Conservation (phyloP, 2,888 invertebrate genomes). For the Drosophila borborema region DNA sequence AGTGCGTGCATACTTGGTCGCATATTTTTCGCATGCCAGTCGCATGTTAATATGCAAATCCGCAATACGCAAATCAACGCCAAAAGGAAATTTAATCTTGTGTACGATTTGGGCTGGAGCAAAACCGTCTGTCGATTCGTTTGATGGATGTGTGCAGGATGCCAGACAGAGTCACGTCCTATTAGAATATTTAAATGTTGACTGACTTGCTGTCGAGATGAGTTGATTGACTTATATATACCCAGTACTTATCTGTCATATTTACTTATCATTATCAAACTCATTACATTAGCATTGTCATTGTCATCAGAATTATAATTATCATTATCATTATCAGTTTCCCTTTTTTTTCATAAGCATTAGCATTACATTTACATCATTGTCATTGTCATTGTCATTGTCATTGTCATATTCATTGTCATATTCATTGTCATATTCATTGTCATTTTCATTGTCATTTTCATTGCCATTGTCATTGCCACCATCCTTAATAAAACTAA, state of each 20-base stretch:
- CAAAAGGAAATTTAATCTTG: conserved; percentile 52
- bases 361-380: neutral
- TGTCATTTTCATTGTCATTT: neutral
- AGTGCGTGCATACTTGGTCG: conserved; percentile 14
- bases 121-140: conserved; percentile 20
- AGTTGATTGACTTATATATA: neutral
- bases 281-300: neutral
- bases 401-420: neutral
- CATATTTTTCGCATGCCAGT: conserved; percentile 50
- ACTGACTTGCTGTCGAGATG: neutral
- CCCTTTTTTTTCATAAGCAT: no score
- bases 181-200: conserved; percentile 51
- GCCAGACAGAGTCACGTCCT: conserved; percentile 32
- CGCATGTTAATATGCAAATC: conserved; percentile 64
- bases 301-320: neutral
- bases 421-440: neutral
- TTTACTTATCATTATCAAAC: neutral
- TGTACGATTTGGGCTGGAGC: neutral
- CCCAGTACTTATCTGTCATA: neutral
- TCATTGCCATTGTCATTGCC: neutral
- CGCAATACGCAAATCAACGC: conserved; percentile 73
- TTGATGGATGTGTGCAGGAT: conserved; percentile 14
- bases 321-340: neutral
- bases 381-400: neutral
- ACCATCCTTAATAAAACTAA: neutral